phyloP scores from a whole-genome alignment of 2,797 vertebrate genomes.

The Sternotherus odoratus region DNA sequence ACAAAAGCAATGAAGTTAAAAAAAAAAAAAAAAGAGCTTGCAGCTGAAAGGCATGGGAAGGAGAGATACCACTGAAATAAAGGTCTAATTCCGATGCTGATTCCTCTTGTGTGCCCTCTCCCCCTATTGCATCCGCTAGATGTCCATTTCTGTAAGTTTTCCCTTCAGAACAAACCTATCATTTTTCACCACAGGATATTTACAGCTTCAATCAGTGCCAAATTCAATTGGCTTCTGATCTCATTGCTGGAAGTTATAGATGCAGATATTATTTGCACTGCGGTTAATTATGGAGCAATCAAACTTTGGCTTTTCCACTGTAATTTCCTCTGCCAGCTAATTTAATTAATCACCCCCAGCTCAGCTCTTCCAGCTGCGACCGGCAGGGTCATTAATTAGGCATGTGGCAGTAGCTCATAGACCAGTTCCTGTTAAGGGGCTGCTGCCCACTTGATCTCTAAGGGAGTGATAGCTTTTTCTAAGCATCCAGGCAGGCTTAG shows the following conservation, averaged over 20 bases:
- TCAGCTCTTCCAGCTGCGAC: constrained; percentile 88
- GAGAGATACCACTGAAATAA: constrained; percentile 55
- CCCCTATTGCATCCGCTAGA: constrained; percentile 68
- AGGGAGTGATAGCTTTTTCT: constrained; percentile 57
- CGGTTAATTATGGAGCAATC: constrained; percentile 90
- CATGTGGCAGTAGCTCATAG: constrained; percentile 81
- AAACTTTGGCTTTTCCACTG: constrained; percentile 89
- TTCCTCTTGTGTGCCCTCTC: constrained; percentile 59
- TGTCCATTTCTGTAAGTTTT: constrained; percentile 83
- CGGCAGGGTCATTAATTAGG: constrained; percentile 89
- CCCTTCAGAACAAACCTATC: constrained; percentile 87
- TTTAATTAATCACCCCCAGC: constrained; percentile 92
- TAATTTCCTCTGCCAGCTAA: constrained; percentile 91
- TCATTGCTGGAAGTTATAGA: constrained; percentile 85
- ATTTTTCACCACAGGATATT: constrained; percentile 86
- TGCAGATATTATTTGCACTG: constrained; percentile 88
- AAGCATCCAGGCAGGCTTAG: constrained; percentile 45
- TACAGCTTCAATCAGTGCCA: constrained; percentile 86
- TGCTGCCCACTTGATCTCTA: constrained; percentile 81
- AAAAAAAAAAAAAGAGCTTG: constrained; percentile 16
- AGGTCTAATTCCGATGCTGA: constrained; percentile 54
- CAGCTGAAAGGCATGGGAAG: constrained; percentile 50
- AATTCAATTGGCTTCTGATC: constrained; percentile 86
- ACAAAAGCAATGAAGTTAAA: constrained; percentile 4
- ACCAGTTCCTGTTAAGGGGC: constrained; percentile 80